These are phyloP conservation scores for Scopus umbretta DNA, from an alignment of 2,113 vertebrate genomes.

Conservation along the genomic window DNA sequence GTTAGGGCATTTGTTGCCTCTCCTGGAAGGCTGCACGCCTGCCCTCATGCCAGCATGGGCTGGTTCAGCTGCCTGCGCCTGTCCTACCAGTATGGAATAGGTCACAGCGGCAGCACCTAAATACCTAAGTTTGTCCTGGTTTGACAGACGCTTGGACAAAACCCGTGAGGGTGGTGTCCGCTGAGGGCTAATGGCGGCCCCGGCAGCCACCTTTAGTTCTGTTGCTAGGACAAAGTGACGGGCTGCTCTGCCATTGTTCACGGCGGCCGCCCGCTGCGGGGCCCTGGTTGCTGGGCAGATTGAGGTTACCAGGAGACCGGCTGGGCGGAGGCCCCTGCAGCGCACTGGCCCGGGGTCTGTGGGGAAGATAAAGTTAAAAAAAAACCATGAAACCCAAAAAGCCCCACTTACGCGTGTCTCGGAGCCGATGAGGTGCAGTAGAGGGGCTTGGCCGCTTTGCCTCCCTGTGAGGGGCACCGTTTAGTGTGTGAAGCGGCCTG, in stretches of 20 bases:
- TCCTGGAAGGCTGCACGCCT: accelerated
- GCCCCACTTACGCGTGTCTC: accelerated
- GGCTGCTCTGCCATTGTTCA: not conserved
- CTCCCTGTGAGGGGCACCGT: accelerated
- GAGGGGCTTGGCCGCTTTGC: not conserved
- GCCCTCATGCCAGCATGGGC: too few species aligned
- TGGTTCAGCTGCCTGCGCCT: too few species aligned
- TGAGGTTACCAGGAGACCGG: accelerated
- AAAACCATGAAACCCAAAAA: not conserved
- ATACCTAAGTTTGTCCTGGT: accelerated
- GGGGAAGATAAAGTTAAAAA: not conserved
- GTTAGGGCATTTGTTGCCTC: accelerated
- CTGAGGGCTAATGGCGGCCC: too few species aligned
- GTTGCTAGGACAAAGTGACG: accelerated
- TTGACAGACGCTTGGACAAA: accelerated
- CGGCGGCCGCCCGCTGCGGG: too few species aligned
- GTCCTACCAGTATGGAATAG: accelerated
- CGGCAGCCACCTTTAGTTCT: too few species aligned
- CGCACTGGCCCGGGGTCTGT: too few species aligned
- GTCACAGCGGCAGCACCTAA: accelerated
- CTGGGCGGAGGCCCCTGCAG: too few species aligned
- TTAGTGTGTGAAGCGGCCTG: accelerated
- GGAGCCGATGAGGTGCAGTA: accelerated
- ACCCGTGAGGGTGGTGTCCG: too few species aligned
- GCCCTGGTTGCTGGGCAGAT: not conserved